Evolutionary conservation across 2,113 vertebrate species (phyloP).

Genomic region (Eolophus roseicapilla): DNA sequence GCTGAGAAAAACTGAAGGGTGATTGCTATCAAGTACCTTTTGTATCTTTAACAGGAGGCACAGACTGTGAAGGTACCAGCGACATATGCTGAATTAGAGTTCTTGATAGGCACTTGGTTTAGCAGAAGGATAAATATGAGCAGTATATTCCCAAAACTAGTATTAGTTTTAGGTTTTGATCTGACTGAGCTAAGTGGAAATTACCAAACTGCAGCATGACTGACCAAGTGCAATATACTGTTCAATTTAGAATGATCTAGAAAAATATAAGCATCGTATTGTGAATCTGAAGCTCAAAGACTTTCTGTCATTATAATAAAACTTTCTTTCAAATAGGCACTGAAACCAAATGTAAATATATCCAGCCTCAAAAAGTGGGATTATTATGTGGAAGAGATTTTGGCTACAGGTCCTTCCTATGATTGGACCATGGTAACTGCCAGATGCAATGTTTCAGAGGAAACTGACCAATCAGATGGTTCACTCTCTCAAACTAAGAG

Average conservation of each 20-base stretch:
- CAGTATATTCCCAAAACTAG: neutral
- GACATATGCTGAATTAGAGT: neutral
- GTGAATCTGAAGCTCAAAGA: neutral
- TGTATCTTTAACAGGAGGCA: neutral
- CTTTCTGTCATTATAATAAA: neutral
- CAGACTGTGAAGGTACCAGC: neutral
- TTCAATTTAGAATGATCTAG: neutral
- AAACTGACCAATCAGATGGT: slow-evolving; percentile 67
- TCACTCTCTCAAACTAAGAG: slow-evolving; percentile 79
- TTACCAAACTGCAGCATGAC: neutral
- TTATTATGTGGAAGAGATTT: slow-evolving; percentile 91
- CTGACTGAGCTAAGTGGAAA: neutral
- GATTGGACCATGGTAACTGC: slow-evolving; percentile 86
- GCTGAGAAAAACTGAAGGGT: neutral
- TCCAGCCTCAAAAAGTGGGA: slow-evolving; percentile 94
- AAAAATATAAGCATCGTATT: neutral
- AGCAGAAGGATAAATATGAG: neutral
- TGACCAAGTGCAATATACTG: neutral
- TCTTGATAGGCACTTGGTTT: neutral
- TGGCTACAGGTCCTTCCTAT: slow-evolving; percentile 90
- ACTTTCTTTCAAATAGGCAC: slow-evolving; percentile 71
- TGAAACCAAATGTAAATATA: slow-evolving; percentile 88
- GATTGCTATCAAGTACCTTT: neutral
- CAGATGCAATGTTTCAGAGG: slow-evolving; percentile 75
- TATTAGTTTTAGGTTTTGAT: neutral